Percentiles rank a stretch among this genome's conserved stretches.
Conservation (phyloP, 2,888 invertebrate genomes). For the Caprella mutica region DNA sequence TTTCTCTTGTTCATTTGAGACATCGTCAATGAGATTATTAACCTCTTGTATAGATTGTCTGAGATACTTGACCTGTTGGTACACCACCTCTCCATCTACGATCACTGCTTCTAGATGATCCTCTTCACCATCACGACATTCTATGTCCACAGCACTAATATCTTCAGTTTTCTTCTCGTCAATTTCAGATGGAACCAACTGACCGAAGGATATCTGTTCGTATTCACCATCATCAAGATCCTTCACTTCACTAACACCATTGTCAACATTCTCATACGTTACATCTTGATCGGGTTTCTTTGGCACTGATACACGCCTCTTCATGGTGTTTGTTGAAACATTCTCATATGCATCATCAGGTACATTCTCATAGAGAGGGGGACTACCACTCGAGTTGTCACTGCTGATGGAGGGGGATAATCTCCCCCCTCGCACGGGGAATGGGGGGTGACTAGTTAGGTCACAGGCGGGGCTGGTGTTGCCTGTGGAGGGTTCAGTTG, state of each 20-base stretch:
- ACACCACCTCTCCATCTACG: slow-evolving; percentile 43
- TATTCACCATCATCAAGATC: slow-evolving; percentile 29
- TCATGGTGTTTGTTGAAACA: slow-evolving; percentile 24
- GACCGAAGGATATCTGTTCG: slow-evolving; percentile 23
- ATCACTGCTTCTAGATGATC: slow-evolving; percentile 3
- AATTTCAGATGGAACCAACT: slow-evolving; percentile 32
- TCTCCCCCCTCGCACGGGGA: slow-evolving; percentile 25
- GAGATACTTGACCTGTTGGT: slow-evolving; percentile 65
- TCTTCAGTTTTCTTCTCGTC: too few relatives aligned
- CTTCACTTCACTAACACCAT: neutral
- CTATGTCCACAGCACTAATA: too few relatives aligned
- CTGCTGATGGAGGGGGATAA: slow-evolving; percentile 31
- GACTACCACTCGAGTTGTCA: too few relatives aligned
- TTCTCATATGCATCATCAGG: slow-evolving; percentile 30
- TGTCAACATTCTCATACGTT: slow-evolving; percentile 22
- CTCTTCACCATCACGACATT: slow-evolving; percentile 11
- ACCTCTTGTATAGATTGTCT: slow-evolving; percentile 62
- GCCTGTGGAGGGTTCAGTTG: slow-evolving; percentile 31
- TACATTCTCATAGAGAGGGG: too few relatives aligned
- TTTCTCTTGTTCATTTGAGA: neutral
- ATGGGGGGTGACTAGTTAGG: neutral
- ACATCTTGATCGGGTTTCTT: neutral
- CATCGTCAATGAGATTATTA: slow-evolving; percentile 43
- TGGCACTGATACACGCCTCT: neutral
- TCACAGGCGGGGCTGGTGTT: slow-evolving; percentile 20